phyloP scores from a whole-genome alignment of 1,140 invertebrate genomes.

The Cydia strobilella region DNA sequence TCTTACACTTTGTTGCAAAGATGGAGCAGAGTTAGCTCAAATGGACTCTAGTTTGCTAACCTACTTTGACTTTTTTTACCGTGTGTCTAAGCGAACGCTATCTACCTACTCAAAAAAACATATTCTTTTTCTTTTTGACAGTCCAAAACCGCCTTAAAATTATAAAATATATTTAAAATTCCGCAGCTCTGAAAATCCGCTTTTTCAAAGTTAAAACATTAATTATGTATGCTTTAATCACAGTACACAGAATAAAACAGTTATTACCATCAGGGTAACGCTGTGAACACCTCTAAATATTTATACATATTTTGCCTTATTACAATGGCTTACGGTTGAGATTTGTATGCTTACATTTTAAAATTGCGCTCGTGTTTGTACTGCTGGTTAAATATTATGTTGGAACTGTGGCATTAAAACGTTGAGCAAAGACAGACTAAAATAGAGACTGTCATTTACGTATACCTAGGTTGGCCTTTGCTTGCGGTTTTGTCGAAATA shows the following conservation, averaged over 20 bases:
- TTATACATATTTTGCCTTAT: too few species aligned
- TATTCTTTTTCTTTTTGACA: too few species aligned
- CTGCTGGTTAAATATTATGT: neutral
- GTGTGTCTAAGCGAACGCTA: too few species aligned
- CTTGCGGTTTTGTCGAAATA: too few species aligned
- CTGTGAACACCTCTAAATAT: neutral
- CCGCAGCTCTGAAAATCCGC: neutral
- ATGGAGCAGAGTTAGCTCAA: too few species aligned
- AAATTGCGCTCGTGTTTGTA: neutral
- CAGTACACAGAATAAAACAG: neutral
- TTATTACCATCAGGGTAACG: neutral
- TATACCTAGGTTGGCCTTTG: too few species aligned
- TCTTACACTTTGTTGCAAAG: too few species aligned
- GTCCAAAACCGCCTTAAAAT: neutral
- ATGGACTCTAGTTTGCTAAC: too few species aligned
- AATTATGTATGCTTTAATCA: neutral
- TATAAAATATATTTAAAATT: neutral
- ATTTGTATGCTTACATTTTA: neutral
- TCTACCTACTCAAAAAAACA: too few species aligned
- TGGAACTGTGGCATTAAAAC: constrained; percentile 5
- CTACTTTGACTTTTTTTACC: too few species aligned
- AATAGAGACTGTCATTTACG: neutral
- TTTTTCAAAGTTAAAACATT: neutral
- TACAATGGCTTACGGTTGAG: too few species aligned
- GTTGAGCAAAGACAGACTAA: neutral